These are phyloP conservation scores for Drosophila anomalata DNA, from an alignment of 2,888 invertebrate species.

Conservation along the genomic window DNA sequence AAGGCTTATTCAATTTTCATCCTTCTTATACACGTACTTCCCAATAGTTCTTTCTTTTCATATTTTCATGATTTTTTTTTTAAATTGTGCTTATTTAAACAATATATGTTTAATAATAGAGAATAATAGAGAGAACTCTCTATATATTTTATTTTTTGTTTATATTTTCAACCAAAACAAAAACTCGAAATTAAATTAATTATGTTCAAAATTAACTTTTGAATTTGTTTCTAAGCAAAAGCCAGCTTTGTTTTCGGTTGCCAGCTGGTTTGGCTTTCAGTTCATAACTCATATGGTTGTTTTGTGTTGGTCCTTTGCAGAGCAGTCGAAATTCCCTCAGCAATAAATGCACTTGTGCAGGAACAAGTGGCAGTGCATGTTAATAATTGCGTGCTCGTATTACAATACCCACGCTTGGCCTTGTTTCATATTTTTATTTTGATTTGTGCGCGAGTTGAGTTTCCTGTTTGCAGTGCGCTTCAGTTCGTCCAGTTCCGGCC, in stretches of 20 bases:
- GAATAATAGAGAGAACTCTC: not conserved
- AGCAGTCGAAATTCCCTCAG: conserved; percentile 28
- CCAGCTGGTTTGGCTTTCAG: conserved; percentile 51
- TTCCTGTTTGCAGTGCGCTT: conserved; percentile 54
- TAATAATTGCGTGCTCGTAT: conserved; percentile 38
- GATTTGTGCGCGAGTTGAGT: conserved; percentile 47
- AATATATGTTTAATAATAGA: not conserved
- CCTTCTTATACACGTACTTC: no score
- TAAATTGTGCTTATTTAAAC: conserved; percentile 24
- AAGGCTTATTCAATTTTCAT: no score
- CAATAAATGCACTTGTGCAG: conserved; percentile 28
- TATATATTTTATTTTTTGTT: no score
- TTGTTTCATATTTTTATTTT: conserved; percentile 39
- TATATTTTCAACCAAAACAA: conserved; percentile 16
- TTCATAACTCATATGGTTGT: conserved; percentile 47
- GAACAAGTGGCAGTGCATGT: conserved; percentile 21
- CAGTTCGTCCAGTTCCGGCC: conserved; percentile 47
- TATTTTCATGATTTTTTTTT: conserved; percentile 7
- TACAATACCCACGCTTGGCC: conserved; percentile 36
- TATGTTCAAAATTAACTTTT: conserved; percentile 43
- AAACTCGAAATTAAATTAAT: conserved; percentile 31
- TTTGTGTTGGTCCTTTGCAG: conserved; percentile 22
- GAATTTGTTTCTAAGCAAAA: conserved; percentile 46
- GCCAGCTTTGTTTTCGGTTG: conserved; percentile 37
- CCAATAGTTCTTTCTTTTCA: not conserved